Conservation (phyloP, 1,140 invertebrate genomes). For the Dendroctonus ponderosae region DNA sequence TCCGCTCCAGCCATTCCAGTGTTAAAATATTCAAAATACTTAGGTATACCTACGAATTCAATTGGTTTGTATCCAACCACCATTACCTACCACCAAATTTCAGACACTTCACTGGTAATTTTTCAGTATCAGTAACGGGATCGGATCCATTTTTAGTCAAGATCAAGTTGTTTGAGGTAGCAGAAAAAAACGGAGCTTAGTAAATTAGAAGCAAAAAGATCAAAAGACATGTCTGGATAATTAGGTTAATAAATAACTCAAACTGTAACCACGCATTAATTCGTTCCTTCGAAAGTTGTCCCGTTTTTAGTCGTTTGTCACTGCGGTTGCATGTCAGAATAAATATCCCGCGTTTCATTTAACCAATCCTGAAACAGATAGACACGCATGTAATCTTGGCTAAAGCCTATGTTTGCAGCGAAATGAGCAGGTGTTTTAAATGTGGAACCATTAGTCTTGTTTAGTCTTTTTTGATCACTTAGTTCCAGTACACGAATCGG, state of each 20-base stretch:
- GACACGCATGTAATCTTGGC: conserved; percentile 24
- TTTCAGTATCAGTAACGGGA: no score
- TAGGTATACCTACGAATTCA: no score
- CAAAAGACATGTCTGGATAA: conserved; percentile 9
- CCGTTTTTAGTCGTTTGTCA: conserved; percentile 24
- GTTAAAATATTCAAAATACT: no score
- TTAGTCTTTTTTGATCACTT: conserved; percentile 6
- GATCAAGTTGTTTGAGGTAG: no score
- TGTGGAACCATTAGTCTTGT: conserved; percentile 20
- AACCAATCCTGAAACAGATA: conserved; percentile 27
- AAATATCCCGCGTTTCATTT: conserved; percentile 17
- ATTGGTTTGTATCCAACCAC: no score
- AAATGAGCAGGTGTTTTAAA: conserved; percentile 27
- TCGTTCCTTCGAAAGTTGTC: conserved; percentile 13
- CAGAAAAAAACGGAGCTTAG: no score
- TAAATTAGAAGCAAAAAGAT: conserved; percentile 7
- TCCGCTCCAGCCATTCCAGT: no score
- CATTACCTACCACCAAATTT: no score
- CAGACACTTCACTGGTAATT: no score
- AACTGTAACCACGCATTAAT: conserved; percentile 11
- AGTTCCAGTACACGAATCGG: not conserved
- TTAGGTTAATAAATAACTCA: conserved; percentile 18
- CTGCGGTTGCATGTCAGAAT: conserved; percentile 24
- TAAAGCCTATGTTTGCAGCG: conserved; percentile 20
- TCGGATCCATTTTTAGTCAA: no score